Conservation (phyloP, 2,113 vertebrate species). For the Cyanoliseus patagonus region DNA sequence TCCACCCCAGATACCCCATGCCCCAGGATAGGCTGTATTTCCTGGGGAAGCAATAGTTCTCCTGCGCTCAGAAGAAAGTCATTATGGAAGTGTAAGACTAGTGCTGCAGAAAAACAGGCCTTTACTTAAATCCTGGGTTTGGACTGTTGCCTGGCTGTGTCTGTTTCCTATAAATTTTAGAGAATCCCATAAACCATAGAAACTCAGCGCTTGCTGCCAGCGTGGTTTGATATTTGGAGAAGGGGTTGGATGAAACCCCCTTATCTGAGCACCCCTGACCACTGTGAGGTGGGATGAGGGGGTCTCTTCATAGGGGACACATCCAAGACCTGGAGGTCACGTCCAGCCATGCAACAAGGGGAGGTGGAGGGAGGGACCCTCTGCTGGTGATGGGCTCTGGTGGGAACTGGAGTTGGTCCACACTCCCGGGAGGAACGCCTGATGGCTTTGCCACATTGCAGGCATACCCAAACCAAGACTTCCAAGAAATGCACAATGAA, state of each 20-base stretch:
- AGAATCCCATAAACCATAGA: neutral
- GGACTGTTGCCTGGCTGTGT: neutral
- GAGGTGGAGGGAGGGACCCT: neutral
- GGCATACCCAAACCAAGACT: neutral
- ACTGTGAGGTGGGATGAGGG: accelerated
- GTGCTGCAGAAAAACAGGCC: neutral
- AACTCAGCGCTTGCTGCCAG: neutral
- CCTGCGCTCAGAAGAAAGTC: neutral
- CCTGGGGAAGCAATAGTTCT: neutral
- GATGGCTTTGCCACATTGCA: neutral
- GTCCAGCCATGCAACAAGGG: accelerated
- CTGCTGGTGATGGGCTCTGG: too few relatives aligned
- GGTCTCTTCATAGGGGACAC: accelerated
- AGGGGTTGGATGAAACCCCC: neutral
- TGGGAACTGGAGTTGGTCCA: neutral
- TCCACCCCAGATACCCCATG: neutral
- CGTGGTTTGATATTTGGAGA: neutral
- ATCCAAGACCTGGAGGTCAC: neutral
- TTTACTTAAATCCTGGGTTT: neutral
- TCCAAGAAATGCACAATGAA: neutral
- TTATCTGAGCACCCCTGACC: neutral
- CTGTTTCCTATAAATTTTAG: neutral
- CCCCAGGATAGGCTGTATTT: neutral
- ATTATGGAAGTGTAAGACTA: neutral
- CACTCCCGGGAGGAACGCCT: neutral